Percentiles rank a stretch among this genome's conserved stretches.
Conservation (phyloP, 1,140 invertebrate genomes). For the Pseudomyrmex gracilis region DNA sequence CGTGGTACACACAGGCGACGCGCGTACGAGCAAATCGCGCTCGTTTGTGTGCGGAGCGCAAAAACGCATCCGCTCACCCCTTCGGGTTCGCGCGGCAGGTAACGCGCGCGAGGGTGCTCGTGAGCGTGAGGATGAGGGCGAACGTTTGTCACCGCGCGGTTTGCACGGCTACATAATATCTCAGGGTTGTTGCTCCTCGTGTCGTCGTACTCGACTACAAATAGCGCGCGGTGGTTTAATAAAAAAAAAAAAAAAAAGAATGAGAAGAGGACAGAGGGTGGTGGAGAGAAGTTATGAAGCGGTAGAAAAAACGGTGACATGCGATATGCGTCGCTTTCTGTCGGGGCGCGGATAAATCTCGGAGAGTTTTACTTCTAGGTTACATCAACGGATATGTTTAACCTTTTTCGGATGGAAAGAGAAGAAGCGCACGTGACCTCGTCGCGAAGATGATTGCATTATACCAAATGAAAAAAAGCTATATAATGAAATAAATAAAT, state of each 20-base stretch:
- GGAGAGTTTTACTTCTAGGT: conserved; percentile 47
- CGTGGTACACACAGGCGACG: conserved; percentile 71
- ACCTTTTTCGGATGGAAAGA: neutral
- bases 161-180: conserved; percentile 78
- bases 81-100: conserved; percentile 47
- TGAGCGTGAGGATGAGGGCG: conserved; percentile 45
- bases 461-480: neutral
- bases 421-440: neutral
- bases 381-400: conserved; percentile 39
- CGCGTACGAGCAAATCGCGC: conserved; percentile 55
- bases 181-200: conserved; percentile 68
- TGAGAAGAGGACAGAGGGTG: neutral
- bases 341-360: conserved; percentile 39
- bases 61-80: conserved; percentile 47
- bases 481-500: too few species aligned
- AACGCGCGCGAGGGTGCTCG: conserved; percentile 54
- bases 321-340: conserved; percentile 13
- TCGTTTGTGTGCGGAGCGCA: conserved; percentile 31
- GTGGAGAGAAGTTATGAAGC: conserved; percentile 69
- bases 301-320: conserved; percentile 60
- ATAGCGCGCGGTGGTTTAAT: conserved; percentile 74
- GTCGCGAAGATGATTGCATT: neutral
- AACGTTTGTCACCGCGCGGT: conserved; percentile 78
- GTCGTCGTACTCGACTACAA: conserved; percentile 76
- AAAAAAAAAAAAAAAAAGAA: conserved; percentile 61